phyloP scores from a whole-genome alignment of 1,140 invertebrate genomes.

The Bicyclus anynana region DNA sequence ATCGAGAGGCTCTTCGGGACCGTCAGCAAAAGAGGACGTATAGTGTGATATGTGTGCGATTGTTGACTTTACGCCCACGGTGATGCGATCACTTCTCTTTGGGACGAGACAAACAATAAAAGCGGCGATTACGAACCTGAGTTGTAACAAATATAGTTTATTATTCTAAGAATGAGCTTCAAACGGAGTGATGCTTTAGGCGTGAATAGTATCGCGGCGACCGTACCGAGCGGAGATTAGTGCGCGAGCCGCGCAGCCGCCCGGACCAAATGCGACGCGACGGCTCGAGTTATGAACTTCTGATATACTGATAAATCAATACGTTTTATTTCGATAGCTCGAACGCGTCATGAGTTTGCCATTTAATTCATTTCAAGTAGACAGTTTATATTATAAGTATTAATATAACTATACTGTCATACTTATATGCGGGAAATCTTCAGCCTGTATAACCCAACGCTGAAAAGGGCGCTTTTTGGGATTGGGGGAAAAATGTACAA shows the following conservation, averaged over 20 bases:
- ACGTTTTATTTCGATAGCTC: slow-evolving; percentile 58
- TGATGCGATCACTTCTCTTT: slow-evolving; percentile 66
- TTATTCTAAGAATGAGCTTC: slow-evolving; percentile 62
- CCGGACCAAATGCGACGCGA: slow-evolving; percentile 57
- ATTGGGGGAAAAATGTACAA: too few species aligned
- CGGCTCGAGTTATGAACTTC: slow-evolving; percentile 59
- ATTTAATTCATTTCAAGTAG: slow-evolving; percentile 38
- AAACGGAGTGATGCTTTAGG: slow-evolving; percentile 45
- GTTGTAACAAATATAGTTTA: slow-evolving; percentile 68
- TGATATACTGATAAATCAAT: slow-evolving; percentile 72
- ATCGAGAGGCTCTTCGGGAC: slow-evolving; percentile 73
- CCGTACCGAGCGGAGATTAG: slow-evolving; percentile 57
- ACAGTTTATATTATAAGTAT: background rate
- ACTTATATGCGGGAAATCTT: too few species aligned
- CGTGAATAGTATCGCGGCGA: slow-evolving; percentile 44
- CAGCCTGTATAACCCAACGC: background rate
- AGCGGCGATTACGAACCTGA: slow-evolving; percentile 67
- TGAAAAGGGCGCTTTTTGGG: background rate
- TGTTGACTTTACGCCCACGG: slow-evolving; percentile 73
- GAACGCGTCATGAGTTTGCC: slow-evolving; percentile 38
- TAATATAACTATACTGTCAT: too few species aligned
- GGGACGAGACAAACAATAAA: slow-evolving; percentile 69
- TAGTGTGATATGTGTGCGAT: slow-evolving; percentile 67
- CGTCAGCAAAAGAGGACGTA: slow-evolving; percentile 74
- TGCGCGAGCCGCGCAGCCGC: slow-evolving; percentile 44